Conservation (phyloP, 2,888 invertebrate genomes). For the Microctonus brassicae region DNA sequence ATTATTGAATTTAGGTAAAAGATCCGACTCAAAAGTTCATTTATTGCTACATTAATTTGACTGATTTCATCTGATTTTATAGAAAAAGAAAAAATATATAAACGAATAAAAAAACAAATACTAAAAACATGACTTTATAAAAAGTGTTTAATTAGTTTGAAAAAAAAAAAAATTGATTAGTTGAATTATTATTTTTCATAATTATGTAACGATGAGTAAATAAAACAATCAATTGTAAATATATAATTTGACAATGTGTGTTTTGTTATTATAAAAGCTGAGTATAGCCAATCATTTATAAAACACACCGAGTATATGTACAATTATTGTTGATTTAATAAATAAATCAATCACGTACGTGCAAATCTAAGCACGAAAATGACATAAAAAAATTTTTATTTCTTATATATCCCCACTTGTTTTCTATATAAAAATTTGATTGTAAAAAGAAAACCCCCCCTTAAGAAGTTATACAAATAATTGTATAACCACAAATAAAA, state of each 20-base stretch:
- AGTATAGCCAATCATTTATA: slow-evolving; percentile 6
- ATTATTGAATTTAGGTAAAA: slow-evolving; percentile 11
- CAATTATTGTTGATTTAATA: slow-evolving; percentile 23
- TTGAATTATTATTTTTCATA: not conserved
- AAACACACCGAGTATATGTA: slow-evolving; percentile 27
- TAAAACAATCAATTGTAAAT: not conserved
- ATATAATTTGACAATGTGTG: not conserved
- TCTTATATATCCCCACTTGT: not conserved
- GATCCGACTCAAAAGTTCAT: slow-evolving; percentile 30
- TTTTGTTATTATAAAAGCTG: not conserved
- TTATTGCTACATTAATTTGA: slow-evolving; percentile 46
- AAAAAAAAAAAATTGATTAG: not conserved
- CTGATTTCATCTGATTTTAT: slow-evolving; percentile 34
- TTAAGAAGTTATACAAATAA: not conserved
- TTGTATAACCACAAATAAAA: not conserved
- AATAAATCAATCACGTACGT: slow-evolving; percentile 16
- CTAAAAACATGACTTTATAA: slow-evolving; percentile 14
- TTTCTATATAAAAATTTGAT: slow-evolving; percentile 1
- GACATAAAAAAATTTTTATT: not conserved
- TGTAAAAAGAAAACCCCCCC: not conserved
- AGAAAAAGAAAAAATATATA: not conserved
- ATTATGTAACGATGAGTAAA: not conserved
- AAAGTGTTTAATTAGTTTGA: not conserved
- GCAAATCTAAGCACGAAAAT: slow-evolving; percentile 18
- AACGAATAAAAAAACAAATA: not conserved